Conservation (phyloP, 92 coral and sea anemone species). For the Palythoa grandis region DNA sequence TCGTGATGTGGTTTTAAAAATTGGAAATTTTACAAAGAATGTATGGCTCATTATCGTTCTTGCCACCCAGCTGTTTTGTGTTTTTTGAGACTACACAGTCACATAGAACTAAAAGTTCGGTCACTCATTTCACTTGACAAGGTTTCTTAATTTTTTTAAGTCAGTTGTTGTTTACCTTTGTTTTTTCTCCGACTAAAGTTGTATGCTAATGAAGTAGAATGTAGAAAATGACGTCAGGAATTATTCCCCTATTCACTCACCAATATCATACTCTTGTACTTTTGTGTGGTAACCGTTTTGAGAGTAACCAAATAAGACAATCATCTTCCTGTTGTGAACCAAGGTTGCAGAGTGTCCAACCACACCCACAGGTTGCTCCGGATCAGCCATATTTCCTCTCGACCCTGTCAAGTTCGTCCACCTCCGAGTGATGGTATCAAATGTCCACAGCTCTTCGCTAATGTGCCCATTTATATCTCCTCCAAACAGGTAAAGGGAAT, state of each 20-base stretch:
- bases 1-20: too few relatives aligned
- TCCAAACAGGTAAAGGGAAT: conserved; percentile 74
- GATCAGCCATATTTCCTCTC: not conserved
- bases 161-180: too few relatives aligned
- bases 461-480: conserved; percentile 53
- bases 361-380: conserved; percentile 59
- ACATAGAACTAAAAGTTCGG: too few relatives aligned
- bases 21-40: too few relatives aligned
- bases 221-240: too few relatives aligned
- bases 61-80: too few relatives aligned
- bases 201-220: too few relatives aligned
- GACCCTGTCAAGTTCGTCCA: conserved; percentile 48
- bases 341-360: conserved; percentile 85
- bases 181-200: too few relatives aligned
- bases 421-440: conserved; percentile 48
- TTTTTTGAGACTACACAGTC: too few relatives aligned
- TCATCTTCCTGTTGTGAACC: conserved; percentile 73
- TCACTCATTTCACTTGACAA: too few relatives aligned
- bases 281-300: conserved; percentile 57
- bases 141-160: too few relatives aligned
- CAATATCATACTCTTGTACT: conserved; percentile 71
- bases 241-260: conserved; percentile 44
- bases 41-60: too few relatives aligned
- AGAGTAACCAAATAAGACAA: conserved; percentile 84
- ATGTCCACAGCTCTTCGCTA: conserved; percentile 52